These are phyloP conservation scores for Cotesia vestalis DNA, from an alignment of 1,140 invertebrate genomes.

Conservation along the genomic window DNA sequence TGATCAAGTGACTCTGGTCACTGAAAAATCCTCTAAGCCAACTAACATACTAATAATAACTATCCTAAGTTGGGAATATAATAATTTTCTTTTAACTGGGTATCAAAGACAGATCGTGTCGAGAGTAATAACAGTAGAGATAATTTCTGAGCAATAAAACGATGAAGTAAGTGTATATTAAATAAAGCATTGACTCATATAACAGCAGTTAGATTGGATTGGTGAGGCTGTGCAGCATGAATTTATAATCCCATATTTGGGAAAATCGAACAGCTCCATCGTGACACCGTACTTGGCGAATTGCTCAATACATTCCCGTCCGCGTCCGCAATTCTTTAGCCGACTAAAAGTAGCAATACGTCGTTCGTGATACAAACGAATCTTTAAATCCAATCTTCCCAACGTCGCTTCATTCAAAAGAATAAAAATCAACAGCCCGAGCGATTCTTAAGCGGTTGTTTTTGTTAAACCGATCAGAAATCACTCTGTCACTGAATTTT, in stretches of 20 bases:
- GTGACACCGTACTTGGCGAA: slow-evolving; percentile 56
- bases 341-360: not conserved
- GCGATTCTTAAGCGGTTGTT: too few relatives aligned
- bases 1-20: too few relatives aligned
- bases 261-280: slow-evolving; percentile 60
- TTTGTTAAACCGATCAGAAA: not conserved
- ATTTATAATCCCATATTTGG: slow-evolving; percentile 61
- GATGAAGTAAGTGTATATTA: not conserved
- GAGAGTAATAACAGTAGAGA: too few relatives aligned
- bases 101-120: too few relatives aligned
- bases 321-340: not conserved
- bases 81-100: too few relatives aligned
- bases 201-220: slow-evolving; percentile 15
- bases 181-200: slow-evolving; percentile 43
- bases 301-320: slow-evolving; percentile 52
- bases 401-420: not conserved
- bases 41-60: too few relatives aligned
- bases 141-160: too few relatives aligned
- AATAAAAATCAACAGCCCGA: too few relatives aligned
- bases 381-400: slow-evolving; percentile 7
- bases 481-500: slow-evolving; percentile 25
- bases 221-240: slow-evolving; percentile 37
- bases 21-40: too few relatives aligned
- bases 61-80: too few relatives aligned
- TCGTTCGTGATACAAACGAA: not conserved